Evolutionary conservation across 2,113 vertebrate species (phyloP), one percentile per base, ranked within the genome.

Genomic region (Loxodonta africana): DNA sequence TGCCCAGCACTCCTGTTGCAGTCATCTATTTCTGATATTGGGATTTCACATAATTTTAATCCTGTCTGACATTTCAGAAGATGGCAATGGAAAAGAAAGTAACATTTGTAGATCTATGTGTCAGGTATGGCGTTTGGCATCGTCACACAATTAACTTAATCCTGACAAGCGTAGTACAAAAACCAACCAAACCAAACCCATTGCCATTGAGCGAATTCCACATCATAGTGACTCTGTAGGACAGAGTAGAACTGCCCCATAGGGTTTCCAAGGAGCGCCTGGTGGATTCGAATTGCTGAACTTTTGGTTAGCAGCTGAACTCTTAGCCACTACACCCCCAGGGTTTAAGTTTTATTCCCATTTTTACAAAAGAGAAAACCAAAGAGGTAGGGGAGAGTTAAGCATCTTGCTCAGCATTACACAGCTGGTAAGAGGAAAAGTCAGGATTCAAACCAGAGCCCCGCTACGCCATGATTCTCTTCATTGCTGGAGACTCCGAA

Each of bases 41-140:
- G n/a, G 14, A 76, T 83, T 69, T 96, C 87, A 91, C 44, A 46
- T 74, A 86, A 44, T 63, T 93, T 96, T 94, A 76, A n/a, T 83
- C 48, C 83, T 92, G 18, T 62, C 26, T 76, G 91, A 87, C 57
- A 86, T 89, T 83, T 93, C 51, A 89, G 46, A 74, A 89, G 46
- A 74, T 51, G 57, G 46, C 48, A 91, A 3, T 60, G 89, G 80
- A 48, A 91, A 93, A 78, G 92, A 78, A 71, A 1, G 0, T 41
- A 51, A 69, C 80, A 69, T 65, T 41, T 91, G 37, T 78, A 95
- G 57, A 26, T 80, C 18, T 77, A 10, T 44, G 41, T 57, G 73
- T 37, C 18, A 73, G 37, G 67, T 57, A 11, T 9, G 73, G 51
- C 65, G 46, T 46, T 82, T 96, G 83, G 67, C 84, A 46, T 90